Evolutionary conservation across 2,888 invertebrate species (phyloP).

Genomic region (Elysia crispata): DNA sequence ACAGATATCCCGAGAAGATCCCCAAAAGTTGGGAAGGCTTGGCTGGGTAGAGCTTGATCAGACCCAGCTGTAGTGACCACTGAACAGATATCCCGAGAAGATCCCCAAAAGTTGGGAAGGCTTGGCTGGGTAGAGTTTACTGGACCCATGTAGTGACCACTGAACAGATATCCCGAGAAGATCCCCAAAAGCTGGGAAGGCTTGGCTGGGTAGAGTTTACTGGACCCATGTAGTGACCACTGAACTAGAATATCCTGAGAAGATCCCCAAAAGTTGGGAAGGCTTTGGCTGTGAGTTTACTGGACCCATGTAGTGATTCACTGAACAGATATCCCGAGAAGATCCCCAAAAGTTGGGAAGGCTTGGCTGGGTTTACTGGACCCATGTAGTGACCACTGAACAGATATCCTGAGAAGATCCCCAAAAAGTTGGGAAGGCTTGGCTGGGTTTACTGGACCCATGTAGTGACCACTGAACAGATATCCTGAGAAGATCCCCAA

Average conservation of each 20-base stretch:
- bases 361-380: not conserved
- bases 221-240: no score
- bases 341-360: no score
- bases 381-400: no score
- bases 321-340: no score
- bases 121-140: not conserved
- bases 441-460: no score
- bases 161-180: no score
- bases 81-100: not conserved
- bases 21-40: not conserved
- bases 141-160: no score
- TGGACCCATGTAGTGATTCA: no score
- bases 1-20: no score
- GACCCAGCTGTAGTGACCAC: not conserved
- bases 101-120: not conserved
- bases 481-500: no score
- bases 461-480: no score
- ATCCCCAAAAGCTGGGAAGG: no score
- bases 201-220: not conserved
- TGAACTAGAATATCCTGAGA: not conserved
- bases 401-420: not conserved
- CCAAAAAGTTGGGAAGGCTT: not conserved
- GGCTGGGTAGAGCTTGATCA: not conserved
- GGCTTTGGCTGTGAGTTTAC: not conserved
- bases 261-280: not conserved